Evolutionary conservation across 2,888 invertebrate genomes (phyloP), one percentile per base, ranked within the genome.

Genomic region (Nesidiocoris tenuis): DNA sequence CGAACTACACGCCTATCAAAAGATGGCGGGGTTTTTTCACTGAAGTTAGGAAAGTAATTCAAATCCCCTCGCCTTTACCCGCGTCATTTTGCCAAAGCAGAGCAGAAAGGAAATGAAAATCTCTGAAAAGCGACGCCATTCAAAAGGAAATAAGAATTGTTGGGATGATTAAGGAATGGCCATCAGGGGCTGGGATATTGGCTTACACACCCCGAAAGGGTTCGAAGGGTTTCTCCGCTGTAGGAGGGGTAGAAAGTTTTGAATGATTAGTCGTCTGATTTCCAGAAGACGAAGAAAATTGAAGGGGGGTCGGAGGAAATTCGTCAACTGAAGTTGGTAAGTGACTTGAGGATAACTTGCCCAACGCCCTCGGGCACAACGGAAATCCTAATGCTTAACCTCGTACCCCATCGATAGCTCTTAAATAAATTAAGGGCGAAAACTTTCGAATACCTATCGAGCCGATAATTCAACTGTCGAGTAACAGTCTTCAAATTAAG

Each of bases 21-120:
- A 56, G 67, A 18, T 21, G 55, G 7, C 17, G 63, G 54, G 17
- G 65, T 2, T 64, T 64, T 22, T 2, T 22, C 22, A n/a, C n/a
- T n/a, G n/a, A 23, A 67, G 67, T 67, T 67, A 67, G 54, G 55
- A 56, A 67, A 67, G 67, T 67, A 67, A 67, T 67, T 55, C 23
- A 19, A 56, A 19, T 55, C 25, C 39, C 25, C 65, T 17, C 1
- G 2, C 63, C 65, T 17, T 12, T 39, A 39, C 12, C 12, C 12
- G 5, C 39, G 12, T 12, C 39, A 39, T 12, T 7, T 39, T 39
- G 39, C 12, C 39, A 39, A 39, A 39, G 39, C 12, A 39, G 12
- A 39, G 39, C 3, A 39, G 39, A 39, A 39, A 39, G 39, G 39
- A 39, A 12, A 7, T 39, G 39, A 12, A 39, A 12, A 7, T 39